Percentiles rank a stretch among this genome's conserved stretches.
phyloP scores from a whole-genome alignment of 2,113 vertebrate species.

The Microcebus murinus region DNA sequence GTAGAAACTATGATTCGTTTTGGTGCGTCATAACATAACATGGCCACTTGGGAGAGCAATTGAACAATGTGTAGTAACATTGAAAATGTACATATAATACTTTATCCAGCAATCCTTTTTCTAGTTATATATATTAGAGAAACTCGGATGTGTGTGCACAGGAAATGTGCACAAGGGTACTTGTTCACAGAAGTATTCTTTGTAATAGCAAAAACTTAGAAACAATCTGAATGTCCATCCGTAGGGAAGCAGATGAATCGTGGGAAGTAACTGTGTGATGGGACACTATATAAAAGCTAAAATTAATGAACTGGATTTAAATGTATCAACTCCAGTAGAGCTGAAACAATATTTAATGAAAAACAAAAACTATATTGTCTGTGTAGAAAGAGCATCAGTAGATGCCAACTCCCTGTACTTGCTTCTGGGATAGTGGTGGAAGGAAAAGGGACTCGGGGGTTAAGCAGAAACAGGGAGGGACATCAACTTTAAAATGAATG shows the following conservation, averaged over 20 bases:
- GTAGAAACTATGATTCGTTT: background rate
- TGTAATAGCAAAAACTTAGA: background rate
- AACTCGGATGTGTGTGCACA: background rate
- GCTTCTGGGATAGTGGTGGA: background rate
- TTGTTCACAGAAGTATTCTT: background rate
- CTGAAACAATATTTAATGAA: background rate
- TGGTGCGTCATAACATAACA: background rate
- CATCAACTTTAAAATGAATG: background rate
- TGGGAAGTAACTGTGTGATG: background rate
- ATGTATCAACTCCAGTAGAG: background rate
- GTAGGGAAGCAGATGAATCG: background rate
- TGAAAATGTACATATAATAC: background rate
- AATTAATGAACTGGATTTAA: background rate
- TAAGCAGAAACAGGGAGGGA: background rate
- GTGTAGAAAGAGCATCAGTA: background rate
- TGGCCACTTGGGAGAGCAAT: constrained; percentile 20
- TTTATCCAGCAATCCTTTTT: background rate
- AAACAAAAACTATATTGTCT: background rate
- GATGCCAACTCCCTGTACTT: background rate
- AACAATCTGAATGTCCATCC: background rate
- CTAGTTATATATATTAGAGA: background rate
- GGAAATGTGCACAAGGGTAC: background rate
- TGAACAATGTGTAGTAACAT: background rate
- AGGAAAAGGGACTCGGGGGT: background rate
- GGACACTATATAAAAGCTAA: background rate